Evolutionary conservation across 2,888 invertebrate species (phyloP).

Genomic region (Drepanosiphum platanoidis): DNA sequence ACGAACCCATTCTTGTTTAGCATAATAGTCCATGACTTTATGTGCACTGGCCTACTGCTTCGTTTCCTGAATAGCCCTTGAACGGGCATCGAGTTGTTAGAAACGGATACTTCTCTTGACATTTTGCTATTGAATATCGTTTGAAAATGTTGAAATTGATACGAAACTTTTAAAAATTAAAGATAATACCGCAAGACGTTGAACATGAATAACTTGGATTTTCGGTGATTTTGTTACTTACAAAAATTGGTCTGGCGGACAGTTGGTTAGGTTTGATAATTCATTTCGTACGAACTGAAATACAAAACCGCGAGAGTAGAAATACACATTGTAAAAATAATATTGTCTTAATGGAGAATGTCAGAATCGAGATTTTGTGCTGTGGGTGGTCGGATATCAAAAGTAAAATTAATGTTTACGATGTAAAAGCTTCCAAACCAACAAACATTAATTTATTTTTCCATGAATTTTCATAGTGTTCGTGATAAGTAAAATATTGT

Average conservation of each 20-base stretch:
- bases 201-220: no score
- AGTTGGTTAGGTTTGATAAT: no score
- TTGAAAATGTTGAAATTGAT: no score
- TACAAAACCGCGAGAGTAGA: no score
- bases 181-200: no score
- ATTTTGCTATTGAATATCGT: background rate
- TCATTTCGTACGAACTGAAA: no score
- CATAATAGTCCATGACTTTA: conserved; percentile 64
- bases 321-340: no score
- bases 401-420: background rate
- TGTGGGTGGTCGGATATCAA: background rate
- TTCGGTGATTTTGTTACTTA: no score
- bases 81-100: conserved; percentile 30
- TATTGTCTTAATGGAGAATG: no score
- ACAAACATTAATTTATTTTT: background rate
- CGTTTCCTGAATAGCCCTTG: conserved; percentile 55
- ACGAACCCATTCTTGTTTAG: conserved; percentile 65
- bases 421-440: background rate
- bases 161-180: no score
- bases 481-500: background rate
- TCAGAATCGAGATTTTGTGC: background rate
- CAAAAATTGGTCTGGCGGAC: no score
- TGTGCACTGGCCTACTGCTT: conserved; percentile 63
- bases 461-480: background rate
- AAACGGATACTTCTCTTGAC: conserved; percentile 40